A percentile compares a stretch with the other conserved stretches of the same genome.
Evolutionary conservation across 1,140 invertebrate genomes (phyloP).

Genomic region (Schmidtea mediterranea): DNA sequence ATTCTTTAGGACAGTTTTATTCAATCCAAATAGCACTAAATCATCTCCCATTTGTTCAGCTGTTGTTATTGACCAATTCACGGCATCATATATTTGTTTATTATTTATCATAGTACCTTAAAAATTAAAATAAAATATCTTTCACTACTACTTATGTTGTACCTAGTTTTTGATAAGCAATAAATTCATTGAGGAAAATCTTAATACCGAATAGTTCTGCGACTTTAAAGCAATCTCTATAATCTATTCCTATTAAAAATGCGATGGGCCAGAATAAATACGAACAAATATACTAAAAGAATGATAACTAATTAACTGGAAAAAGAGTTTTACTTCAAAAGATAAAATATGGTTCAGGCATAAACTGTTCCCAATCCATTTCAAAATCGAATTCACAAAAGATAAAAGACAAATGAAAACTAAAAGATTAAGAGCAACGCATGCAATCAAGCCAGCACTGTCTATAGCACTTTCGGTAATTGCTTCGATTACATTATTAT

Average conservation of each 20-base stretch:
- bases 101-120: too few species aligned
- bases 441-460: slow-evolving; percentile 8
- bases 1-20: too few species aligned
- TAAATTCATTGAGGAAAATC: slow-evolving; percentile 1
- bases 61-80: too few species aligned
- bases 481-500: slow-evolving; percentile 11
- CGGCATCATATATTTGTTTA: too few species aligned
- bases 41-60: too few species aligned
- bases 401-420: slow-evolving; percentile 10
- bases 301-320: too few species aligned
- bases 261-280: not conserved
- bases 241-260: not conserved
- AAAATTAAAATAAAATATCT: too few species aligned
- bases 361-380: slow-evolving; percentile 11
- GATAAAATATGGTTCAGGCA: slow-evolving; percentile 13
- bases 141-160: too few species aligned
- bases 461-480: slow-evolving; percentile 9
- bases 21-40: too few species aligned
- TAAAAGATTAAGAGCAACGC: slow-evolving; percentile 9
- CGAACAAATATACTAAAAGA: not conserved
- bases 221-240: not conserved
- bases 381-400: slow-evolving; percentile 11
- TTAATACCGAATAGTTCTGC: not conserved
- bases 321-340: slow-evolving; percentile 15
- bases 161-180: slow-evolving; percentile 1